Percentiles rank a stretch among this genome's conserved stretches.
Evolutionary conservation across 53 echinoderm and acorn worm species (phyloP).

Genomic region (Henricia sp.): DNA sequence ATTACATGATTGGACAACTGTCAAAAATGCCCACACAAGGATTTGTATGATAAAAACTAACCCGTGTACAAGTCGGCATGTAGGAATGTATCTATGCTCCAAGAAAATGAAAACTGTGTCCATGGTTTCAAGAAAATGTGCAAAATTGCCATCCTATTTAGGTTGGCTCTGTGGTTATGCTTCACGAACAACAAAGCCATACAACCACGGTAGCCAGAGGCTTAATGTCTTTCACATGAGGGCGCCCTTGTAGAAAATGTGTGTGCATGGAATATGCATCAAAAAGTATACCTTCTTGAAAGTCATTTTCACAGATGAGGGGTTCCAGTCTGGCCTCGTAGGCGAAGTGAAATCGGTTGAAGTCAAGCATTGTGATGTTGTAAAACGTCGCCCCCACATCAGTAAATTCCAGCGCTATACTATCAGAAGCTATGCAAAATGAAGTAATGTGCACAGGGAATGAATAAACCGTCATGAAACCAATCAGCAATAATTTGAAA

Average conservation of each 20-base stretch:
- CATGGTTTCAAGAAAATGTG: too few species aligned
- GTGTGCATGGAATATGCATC: neutral
- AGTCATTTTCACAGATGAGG: conserved; percentile 40
- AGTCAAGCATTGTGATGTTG: conserved; percentile 54
- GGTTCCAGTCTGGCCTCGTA: conserved; percentile 68
- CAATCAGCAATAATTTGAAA: neutral
- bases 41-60: too few species aligned
- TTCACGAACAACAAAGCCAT: neutral
- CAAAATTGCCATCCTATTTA: too few species aligned
- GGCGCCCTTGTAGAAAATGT: neutral
- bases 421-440: neutral
- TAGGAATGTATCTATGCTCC: too few species aligned
- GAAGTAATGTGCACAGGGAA: neutral
- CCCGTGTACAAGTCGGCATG: too few species aligned
- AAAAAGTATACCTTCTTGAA: conserved; percentile 19
- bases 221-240: neutral
- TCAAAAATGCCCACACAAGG: too few species aligned
- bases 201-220: neutral
- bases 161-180: too few species aligned
- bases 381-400: conserved; percentile 39
- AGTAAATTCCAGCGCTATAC: neutral
- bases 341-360: conserved; percentile 53
- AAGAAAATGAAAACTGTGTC: too few species aligned
- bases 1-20: too few species aligned
- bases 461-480: neutral